Base-by-base conservation (phyloP, 1,140 invertebrate species). In the Achatina immaculata region DNA sequence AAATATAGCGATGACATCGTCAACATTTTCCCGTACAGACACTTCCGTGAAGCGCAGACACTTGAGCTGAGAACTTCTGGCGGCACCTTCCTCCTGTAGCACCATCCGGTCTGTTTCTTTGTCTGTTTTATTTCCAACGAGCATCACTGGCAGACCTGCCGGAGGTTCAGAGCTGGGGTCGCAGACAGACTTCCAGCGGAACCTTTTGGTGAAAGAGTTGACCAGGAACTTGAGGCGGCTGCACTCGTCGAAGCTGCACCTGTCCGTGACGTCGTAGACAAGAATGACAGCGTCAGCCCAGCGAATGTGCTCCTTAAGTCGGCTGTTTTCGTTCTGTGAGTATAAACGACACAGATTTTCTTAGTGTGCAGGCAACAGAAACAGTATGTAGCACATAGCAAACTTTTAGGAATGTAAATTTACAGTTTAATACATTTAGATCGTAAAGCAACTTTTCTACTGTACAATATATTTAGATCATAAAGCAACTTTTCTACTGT, bases 31-130 rank as follows among this genome's bases (percentile, higher is more conserved):
- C 62, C 95, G 90, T 0, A 95, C 95, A 1, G 95, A 96, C 66
- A 96, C 95, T 90, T 96, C 95, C 86, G 95, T 94, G 85, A 96
- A 96, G 83, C 94, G 94, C 21, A 94, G 93, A 87, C 95, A 96
- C 62, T 95, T 94, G 78, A 96, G 85, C 76, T 95, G 91, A 94
- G 94, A 85, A 83, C 94, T 94, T 31, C 95, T 91, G 21, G 93
- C 90, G 40, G 94, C 93, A 0, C 95, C 96, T 91, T 97, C 96
- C 85, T 97, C 96, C 7, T 93, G 93, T 85, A 94, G 95, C 79
- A 98, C 96, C 94, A 97, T 95, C 85, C 96, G 92, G 72, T 97
- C 92, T 90, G 96, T 95, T 45, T 96, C 94, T 94, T 97, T 96
- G 88, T 98, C 96, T 7, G 94, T 95, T 92, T 98, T 97, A 88